Percentiles rank a stretch among this genome's conserved stretches.
Evolutionary conservation across 2,888 invertebrate genomes (phyloP).

Genomic region (Endomychus coccineus): DNA sequence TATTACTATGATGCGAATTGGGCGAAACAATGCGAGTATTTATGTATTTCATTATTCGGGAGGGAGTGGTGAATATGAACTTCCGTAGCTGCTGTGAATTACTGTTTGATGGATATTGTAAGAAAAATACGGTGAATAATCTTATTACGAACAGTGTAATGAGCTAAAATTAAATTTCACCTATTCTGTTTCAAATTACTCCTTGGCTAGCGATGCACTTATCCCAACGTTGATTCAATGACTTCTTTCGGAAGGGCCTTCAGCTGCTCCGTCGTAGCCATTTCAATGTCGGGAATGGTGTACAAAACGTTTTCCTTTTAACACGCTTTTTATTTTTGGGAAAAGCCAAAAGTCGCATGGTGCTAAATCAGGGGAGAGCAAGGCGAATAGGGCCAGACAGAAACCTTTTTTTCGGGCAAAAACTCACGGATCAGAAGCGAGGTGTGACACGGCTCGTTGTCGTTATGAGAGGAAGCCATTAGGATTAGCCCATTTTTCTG

Average conservation of each 20-base stretch:
- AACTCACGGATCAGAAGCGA: constrained; percentile 4
- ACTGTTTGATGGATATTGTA: too few species aligned
- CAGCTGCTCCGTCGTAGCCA: constrained; percentile 3
- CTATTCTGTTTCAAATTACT: background rate
- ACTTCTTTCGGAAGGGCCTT: constrained; percentile 6
- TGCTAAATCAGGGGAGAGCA: constrained; percentile 4
- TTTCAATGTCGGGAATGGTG: constrained; percentile 1
- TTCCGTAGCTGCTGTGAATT: too few species aligned
- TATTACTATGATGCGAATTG: too few species aligned
- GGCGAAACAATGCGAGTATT: too few species aligned
- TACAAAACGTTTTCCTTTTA: constrained; percentile 1
- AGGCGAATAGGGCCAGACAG: constrained; percentile 4
- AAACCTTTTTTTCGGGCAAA: constrained; percentile 3
- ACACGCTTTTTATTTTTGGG: background rate
- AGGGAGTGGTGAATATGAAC: too few species aligned
- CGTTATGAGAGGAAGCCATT: constrained; percentile 1
- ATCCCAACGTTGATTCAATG: background rate
- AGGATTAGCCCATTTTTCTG: constrained; percentile 16
- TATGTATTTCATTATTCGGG: too few species aligned
- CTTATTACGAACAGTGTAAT: too few species aligned
- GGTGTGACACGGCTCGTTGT: constrained; percentile 2
- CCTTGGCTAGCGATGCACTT: background rate
- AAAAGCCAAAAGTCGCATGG: constrained; percentile 3
- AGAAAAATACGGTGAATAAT: background rate
- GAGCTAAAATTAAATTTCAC: background rate